Conservation (phyloP, 2,113 vertebrate species). For the Todiramphus chloris region DNA sequence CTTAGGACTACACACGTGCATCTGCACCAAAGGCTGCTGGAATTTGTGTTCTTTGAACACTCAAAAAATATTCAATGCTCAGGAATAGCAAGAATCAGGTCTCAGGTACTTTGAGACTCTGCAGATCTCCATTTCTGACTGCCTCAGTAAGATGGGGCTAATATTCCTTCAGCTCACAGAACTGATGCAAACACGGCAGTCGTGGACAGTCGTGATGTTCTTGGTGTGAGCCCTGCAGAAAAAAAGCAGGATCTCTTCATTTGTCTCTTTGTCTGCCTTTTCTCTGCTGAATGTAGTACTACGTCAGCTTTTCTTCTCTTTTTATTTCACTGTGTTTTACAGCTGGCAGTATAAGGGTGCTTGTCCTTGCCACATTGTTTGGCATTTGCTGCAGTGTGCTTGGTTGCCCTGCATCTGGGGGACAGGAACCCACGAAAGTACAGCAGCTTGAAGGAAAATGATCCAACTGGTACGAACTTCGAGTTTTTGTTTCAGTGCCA, state of each 20-base stretch:
- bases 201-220: not conserved
- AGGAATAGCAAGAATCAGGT: not conserved
- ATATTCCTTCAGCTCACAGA: not conserved
- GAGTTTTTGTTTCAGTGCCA: not conserved
- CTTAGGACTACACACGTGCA: not conserved
- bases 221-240: accelerated
- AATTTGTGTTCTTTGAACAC: not conserved
- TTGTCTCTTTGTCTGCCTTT: not conserved
- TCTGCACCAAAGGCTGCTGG: not conserved
- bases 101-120: not conserved
- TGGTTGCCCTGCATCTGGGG: not conserved
- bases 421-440: not conserved
- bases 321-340: constrained; percentile 21
- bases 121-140: not conserved
- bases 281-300: not conserved
- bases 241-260: not conserved
- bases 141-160: not conserved
- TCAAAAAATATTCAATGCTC: not conserved
- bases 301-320: not conserved
- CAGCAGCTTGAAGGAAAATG: not conserved
- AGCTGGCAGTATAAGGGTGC: not conserved
- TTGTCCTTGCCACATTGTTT: constrained; percentile 2
- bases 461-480: not conserved
- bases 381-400: not conserved
- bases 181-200: not conserved